Conservation (phyloP, 2,888 invertebrate species). For the Mythimna lalbum region DNA sequence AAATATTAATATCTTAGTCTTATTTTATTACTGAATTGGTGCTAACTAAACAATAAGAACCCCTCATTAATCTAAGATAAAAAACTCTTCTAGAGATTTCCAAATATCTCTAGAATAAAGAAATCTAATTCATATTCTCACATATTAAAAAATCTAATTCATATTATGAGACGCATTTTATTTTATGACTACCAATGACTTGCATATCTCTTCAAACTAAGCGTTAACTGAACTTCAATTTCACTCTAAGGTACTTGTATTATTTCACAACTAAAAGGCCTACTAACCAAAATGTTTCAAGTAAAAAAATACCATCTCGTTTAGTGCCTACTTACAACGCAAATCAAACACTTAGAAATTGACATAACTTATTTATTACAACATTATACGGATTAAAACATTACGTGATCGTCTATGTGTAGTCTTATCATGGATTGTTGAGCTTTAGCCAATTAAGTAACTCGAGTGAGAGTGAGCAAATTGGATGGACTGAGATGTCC, state of each 20-base stretch:
- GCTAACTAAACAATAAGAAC: too few relatives aligned
- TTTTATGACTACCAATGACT: too few relatives aligned
- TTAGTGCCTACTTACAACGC: constrained; percentile 20
- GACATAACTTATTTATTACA: constrained; percentile 30
- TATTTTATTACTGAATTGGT: too few relatives aligned
- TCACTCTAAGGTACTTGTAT: background rate
- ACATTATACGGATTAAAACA: constrained; percentile 24
- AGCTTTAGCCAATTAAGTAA: constrained; percentile 16
- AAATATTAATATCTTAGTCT: too few relatives aligned
- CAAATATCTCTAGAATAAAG: too few relatives aligned
- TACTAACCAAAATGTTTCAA: background rate
- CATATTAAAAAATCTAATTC: too few relatives aligned
- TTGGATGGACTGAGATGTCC: background rate
- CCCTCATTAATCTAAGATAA: too few relatives aligned
- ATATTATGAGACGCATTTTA: too few relatives aligned
- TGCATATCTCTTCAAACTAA: too few relatives aligned
- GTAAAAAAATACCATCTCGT: constrained; percentile 5
- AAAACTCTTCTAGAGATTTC: too few relatives aligned
- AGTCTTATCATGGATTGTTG: background rate
- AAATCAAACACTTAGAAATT: constrained; percentile 31
- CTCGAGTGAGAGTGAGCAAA: background rate
- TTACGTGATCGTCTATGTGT: constrained; percentile 7
- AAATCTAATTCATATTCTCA: too few relatives aligned
- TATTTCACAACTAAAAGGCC: constrained; percentile 14
- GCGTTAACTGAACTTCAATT: too few relatives aligned